These are phyloP conservation scores for Stictonetta naevosa DNA, from an alignment of 2,113 vertebrate species.

Conservation along the genomic window DNA sequence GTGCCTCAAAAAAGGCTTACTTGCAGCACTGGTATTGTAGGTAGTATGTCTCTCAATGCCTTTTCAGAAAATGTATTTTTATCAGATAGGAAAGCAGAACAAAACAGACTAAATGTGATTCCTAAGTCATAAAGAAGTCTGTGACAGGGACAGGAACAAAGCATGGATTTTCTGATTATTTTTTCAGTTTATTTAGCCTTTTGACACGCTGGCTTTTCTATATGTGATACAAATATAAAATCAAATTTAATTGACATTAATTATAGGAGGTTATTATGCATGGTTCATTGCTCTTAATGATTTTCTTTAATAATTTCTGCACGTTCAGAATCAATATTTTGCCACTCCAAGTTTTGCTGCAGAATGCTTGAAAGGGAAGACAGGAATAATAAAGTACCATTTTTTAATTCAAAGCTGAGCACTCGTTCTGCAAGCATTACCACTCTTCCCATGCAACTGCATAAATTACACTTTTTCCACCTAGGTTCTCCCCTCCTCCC, in stretches of 20 bases:
- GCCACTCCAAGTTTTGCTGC: constrained; percentile 2
- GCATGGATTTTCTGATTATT: not conserved
- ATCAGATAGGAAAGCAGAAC: not conserved
- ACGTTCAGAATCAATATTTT: not conserved
- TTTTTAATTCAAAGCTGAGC: constrained; percentile 55
- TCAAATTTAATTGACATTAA: not conserved
- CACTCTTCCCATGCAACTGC: not conserved
- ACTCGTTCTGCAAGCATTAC: constrained; percentile 39
- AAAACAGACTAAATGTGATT: not conserved
- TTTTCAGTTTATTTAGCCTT: not conserved
- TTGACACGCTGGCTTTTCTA: not conserved
- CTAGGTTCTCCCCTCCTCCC: not conserved
- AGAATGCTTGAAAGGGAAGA: constrained; percentile 43
- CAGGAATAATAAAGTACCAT: not conserved
- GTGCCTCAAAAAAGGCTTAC: not conserved
- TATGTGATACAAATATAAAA: not conserved
- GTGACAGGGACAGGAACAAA: not conserved
- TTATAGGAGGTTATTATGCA: not conserved
- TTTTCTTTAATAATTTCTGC: not conserved
- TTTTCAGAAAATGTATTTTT: not conserved
- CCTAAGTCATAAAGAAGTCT: not conserved
- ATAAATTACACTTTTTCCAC: constrained; percentile 58
- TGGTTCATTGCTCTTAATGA: not conserved
- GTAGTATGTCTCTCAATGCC: not conserved
- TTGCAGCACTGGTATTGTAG: not conserved